Conservation (phyloP, 1,140 invertebrate genomes). For the Reticulitermes speratus region DNA sequence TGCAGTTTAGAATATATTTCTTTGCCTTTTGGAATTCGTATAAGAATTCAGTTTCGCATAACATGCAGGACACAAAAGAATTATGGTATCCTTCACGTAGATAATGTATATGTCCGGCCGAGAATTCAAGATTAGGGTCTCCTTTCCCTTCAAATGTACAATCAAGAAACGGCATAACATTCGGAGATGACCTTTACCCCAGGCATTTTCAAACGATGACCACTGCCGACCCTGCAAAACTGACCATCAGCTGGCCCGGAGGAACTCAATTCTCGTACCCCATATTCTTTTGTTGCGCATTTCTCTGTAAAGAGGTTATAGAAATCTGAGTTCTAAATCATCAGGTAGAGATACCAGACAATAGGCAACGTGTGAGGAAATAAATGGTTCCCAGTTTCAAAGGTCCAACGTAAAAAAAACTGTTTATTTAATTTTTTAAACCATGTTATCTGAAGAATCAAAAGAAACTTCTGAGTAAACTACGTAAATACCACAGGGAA, state of each 20-base stretch:
- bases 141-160: neutral
- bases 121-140: neutral
- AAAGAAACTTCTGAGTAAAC: no score
- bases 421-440: neutral
- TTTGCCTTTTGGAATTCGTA: no score
- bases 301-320: neutral
- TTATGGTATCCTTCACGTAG: neutral
- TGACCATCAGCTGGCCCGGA: neutral
- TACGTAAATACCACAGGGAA: no score
- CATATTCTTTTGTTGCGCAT: neutral
- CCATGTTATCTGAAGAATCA: neutral
- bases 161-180: neutral
- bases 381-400: neutral
- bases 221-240: neutral
- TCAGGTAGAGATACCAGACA: no score
- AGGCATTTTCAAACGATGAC: neutral
- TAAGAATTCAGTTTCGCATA: no score
- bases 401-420: neutral
- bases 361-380: no score
- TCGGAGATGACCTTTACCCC: neutral
- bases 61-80: neutral
- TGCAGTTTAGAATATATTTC: no score
- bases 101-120: neutral
- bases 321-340: no score
- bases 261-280: neutral